These are phyloP conservation scores for Pediacus dermestoides DNA, from an alignment of 2,888 invertebrate genomes.

Conservation along the genomic window DNA sequence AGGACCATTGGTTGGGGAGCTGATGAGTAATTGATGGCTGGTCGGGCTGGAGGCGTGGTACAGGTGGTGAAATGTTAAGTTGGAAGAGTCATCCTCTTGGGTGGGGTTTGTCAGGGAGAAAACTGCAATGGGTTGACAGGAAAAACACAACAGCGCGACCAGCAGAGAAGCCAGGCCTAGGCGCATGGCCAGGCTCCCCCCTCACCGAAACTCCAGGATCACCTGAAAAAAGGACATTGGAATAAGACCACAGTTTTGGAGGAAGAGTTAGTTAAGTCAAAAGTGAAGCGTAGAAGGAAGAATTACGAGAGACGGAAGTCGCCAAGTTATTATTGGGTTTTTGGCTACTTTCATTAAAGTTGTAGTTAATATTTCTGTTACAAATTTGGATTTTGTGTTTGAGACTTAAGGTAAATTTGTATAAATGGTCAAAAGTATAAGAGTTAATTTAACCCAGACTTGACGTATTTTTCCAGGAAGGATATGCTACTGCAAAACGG, in stretches of 20 bases:
- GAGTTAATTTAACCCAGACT: too few relatives aligned
- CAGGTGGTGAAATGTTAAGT: conserved; percentile 8
- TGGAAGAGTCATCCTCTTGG: conserved; percentile 18
- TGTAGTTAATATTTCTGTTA: too few relatives aligned
- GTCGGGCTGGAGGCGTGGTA: conserved; percentile 16
- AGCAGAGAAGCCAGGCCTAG: conserved; percentile 55
- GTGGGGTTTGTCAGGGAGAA: conserved; percentile 21
- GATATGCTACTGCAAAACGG: too few relatives aligned
- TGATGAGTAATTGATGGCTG: conserved; percentile 11
- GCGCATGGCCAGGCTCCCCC: conserved; percentile 59
- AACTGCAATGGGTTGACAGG: conserved; percentile 21
- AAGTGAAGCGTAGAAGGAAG: too few relatives aligned
- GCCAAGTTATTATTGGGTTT: too few relatives aligned
- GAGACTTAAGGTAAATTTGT: too few relatives aligned
- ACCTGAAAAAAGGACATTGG: conserved; percentile 33
- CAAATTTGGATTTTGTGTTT: too few relatives aligned
- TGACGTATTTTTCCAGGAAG: too few relatives aligned
- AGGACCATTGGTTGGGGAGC: conserved; percentile 2
- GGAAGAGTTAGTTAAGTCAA: too few relatives aligned
- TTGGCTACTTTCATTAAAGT: too few relatives aligned
- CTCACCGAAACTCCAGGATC: conserved; percentile 45
- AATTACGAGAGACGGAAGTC: too few relatives aligned
- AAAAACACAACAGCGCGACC: conserved; percentile 50
- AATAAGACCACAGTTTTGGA: not conserved
- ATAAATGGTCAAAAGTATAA: too few relatives aligned